Evolutionary conservation across 2,888 invertebrate species (phyloP).

Genomic region (Callinectes sapidus): DNA sequence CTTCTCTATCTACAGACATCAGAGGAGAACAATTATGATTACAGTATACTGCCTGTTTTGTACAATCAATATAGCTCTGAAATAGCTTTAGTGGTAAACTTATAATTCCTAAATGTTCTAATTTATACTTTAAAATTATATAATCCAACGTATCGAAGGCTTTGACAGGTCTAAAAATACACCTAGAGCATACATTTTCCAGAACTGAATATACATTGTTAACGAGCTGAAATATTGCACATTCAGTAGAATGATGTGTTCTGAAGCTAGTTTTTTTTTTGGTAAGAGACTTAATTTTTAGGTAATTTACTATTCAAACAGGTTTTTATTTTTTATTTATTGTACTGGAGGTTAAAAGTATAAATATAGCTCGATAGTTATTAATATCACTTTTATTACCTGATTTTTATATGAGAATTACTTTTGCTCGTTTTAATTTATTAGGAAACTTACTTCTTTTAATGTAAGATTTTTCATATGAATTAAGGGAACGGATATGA

Average conservation of each 20-base stretch:
- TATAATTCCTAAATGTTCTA: too few species aligned
- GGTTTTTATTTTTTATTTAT: neutral
- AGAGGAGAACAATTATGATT: neutral
- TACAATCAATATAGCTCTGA: too few species aligned
- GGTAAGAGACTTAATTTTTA: neutral
- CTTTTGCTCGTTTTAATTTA: neutral
- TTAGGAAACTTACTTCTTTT: neutral
- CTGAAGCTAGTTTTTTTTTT: neutral
- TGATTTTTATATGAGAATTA: neutral
- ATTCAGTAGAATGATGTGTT: neutral
- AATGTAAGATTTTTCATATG: neutral
- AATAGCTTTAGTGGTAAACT: neutral
- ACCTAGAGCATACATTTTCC: neutral
- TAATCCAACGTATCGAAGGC: neutral
- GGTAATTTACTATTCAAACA: neutral
- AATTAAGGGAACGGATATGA: neutral
- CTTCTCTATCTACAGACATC: neutral
- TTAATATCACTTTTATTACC: neutral
- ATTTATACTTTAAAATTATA: too few species aligned
- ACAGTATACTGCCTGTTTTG: too few species aligned
- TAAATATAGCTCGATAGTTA: neutral
- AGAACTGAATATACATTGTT: too few species aligned
- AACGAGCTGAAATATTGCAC: neutral
- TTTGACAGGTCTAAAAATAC: neutral
- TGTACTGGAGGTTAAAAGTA: neutral